phyloP scores from a whole-genome alignment of 1,140 invertebrate species.

The Pomacea maculata region DNA sequence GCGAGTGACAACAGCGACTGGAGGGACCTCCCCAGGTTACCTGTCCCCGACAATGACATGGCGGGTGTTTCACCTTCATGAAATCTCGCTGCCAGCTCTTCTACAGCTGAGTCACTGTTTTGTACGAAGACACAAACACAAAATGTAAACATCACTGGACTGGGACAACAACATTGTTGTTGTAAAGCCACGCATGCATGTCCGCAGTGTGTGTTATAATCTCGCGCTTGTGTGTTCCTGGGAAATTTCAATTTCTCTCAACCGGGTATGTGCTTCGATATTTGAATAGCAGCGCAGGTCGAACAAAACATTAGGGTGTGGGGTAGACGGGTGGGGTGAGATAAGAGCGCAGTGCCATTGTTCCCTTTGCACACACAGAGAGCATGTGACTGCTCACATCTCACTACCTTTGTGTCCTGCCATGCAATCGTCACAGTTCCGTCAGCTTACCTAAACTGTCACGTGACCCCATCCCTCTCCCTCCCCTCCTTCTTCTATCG shows the following conservation, averaged over 20 bases:
- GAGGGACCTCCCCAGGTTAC: too few relatives aligned
- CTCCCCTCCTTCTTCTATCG: not conserved
- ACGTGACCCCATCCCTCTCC: not conserved
- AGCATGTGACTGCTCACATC: not conserved
- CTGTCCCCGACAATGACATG: too few relatives aligned
- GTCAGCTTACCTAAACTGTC: not conserved
- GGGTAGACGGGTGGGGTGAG: not conserved
- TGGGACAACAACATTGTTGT: too few relatives aligned
- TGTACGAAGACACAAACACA: too few relatives aligned
- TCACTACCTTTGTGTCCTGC: not conserved
- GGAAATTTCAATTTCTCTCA: not conserved
- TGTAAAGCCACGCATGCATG: too few relatives aligned
- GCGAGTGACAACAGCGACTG: too few relatives aligned
- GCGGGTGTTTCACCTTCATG: too few relatives aligned
- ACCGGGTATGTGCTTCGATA: not conserved
- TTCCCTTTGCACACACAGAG: not conserved
- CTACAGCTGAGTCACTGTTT: too few relatives aligned
- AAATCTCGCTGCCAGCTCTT: too few relatives aligned
- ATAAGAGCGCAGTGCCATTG: not conserved
- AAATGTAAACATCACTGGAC: too few relatives aligned
- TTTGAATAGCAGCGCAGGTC: not conserved
- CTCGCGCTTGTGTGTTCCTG: not conserved
- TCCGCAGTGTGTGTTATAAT: not conserved
- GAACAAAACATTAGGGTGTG: not conserved
- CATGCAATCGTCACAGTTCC: not conserved